Base-by-base conservation (phyloP, 2,113 vertebrate genomes). In the Eurypyga helias region DNA sequence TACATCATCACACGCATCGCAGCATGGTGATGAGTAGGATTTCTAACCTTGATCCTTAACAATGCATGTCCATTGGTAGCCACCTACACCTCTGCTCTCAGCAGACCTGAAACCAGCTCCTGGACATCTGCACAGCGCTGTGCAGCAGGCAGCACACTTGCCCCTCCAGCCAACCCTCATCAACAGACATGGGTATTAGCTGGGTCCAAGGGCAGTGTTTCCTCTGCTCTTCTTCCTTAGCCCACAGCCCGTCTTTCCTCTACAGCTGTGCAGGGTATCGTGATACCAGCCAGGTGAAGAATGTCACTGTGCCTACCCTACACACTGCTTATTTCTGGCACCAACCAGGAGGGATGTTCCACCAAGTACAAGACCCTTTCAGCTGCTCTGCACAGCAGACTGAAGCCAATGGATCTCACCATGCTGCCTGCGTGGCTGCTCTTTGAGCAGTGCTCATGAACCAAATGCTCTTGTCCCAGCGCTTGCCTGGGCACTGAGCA, bases 281-380 rank as follows among this genome's bases (percentile, higher is more conserved):
- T 7, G 20, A 75, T 79, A 34, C 38, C 64, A 72, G 17, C 18
- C 16, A 1, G 19, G 6, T 31, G 61, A 55, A 61, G 91, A 81
- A 29, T 0, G 0, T 45, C 49, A 13, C n/a, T 20, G 33, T 48
- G 45, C 45, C 75, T 66, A 8, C 11, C 23, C 45, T 66, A 18
- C 23, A 17, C 60, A 7, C 57, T 70, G 57, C 46, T 62, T 26
- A 62, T 49, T 83, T 83, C 31, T 24, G 13, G 24, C 29, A 33
- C 12, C 20, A 75, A 4, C 13, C 33, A 52, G 26, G 9, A 82
- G 15, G 49, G 21, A 34, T 87, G 45, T 34, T 89, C 76, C 57
- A 62, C 52, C 45, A 90, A 38, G 13, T 48, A 14, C 6, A 23
- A 58, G 41, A 67, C 9, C 18, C 43, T 75, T 38, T 24, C 60